Percentiles rank a stretch among this genome's conserved stretches.
Evolutionary conservation across 1,140 invertebrate species (phyloP).

Genomic region (Pseudomyrmex pallidus): DNA sequence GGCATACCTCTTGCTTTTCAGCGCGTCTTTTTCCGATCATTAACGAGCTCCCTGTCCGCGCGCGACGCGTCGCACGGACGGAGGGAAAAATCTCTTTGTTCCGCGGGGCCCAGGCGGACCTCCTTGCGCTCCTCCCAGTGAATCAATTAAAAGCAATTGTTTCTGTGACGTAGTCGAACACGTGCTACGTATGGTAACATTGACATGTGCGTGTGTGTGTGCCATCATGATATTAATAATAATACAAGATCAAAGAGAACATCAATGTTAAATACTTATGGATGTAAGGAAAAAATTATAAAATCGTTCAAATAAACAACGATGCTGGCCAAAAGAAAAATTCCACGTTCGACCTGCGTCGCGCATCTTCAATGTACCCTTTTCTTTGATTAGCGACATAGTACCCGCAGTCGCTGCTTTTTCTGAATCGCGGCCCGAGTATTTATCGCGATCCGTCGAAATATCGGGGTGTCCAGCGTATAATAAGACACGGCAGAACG

Average conservation of each 20-base stretch:
- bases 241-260: background rate
- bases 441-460: conserved; percentile 75
- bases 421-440: conserved; percentile 26
- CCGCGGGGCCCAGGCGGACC: conserved; percentile 33
- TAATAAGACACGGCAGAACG: conserved; percentile 76
- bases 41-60: conserved; percentile 60
- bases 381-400: conserved; percentile 28
- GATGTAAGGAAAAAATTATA: background rate
- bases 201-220: background rate
- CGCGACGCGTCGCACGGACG: conserved; percentile 7
- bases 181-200: background rate
- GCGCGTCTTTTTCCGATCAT: conserved; percentile 68
- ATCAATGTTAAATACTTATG: background rate
- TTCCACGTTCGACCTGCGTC: background rate
- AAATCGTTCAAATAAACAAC: background rate
- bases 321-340: background rate
- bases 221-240: background rate
- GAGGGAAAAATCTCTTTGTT: conserved; percentile 64
- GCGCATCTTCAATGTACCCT: background rate
- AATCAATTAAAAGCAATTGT: conserved; percentile 54
- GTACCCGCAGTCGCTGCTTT: background rate
- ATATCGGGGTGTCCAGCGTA: conserved; percentile 73
- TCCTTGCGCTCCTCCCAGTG: conserved; percentile 18
- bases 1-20: conserved; percentile 69
- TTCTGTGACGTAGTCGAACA: background rate